Conservation (phyloP, 2,113 vertebrate genomes). For the Nothocercus nigrocapillus region DNA sequence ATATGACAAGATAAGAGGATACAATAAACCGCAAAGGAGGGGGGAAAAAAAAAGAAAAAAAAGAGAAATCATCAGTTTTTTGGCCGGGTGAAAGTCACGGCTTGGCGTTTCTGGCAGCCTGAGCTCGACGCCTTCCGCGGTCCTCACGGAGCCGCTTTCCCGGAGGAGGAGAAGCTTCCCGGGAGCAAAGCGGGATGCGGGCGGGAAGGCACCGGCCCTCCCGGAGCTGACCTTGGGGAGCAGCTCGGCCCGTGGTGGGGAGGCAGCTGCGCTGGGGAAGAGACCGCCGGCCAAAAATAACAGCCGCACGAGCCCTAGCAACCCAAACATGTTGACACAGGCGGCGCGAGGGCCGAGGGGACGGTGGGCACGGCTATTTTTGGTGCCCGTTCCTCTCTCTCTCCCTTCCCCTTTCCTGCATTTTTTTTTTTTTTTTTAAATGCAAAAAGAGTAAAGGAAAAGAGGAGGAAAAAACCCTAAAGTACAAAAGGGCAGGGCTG, state of each 20-base stretch:
- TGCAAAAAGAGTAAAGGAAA: background rate
- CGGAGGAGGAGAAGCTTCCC: too few species aligned
- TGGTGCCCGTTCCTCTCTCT: conserved; percentile 20
- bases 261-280: conserved; percentile 77
- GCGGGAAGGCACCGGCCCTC: too few species aligned
- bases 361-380: conserved; percentile 48
- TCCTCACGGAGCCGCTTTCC: too few species aligned
- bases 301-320: conserved; percentile 78
- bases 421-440: background rate
- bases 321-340: conserved; percentile 81
- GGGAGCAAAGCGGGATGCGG: too few species aligned
- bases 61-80: conserved; percentile 26
- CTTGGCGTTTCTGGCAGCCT: background rate
- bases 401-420: background rate
- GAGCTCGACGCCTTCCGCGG: background rate
- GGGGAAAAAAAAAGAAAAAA: too few species aligned
- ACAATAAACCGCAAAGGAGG: conserved; percentile 66
- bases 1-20: conserved; percentile 80
- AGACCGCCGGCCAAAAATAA: conserved; percentile 79
- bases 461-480: fast-evolving
- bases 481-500: fast-evolving
- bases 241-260: conserved; percentile 30
- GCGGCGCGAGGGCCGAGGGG: conserved; percentile 36
- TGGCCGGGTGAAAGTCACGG: conserved; percentile 42
- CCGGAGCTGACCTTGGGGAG: too few species aligned